Conservation (phyloP, 2,797 vertebrate genomes). For the Lemur catta region DNA sequence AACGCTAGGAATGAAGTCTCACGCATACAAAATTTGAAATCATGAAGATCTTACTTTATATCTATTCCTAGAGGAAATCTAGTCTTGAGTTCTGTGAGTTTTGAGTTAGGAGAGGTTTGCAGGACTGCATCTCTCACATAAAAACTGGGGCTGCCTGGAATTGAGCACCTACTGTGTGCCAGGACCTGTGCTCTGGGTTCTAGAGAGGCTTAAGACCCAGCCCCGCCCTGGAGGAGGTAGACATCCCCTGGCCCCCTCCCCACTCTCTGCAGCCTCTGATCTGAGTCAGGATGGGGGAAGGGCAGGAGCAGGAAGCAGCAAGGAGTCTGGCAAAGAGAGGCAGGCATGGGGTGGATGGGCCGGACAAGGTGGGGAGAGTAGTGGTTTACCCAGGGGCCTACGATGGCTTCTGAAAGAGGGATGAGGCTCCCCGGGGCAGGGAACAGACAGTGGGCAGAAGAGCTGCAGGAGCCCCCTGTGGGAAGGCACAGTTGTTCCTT, state of each 20-base stretch:
- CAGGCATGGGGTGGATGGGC: neutral
- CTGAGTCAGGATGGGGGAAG: neutral
- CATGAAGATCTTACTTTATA: neutral
- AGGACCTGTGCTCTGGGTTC: neutral
- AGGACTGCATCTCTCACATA: neutral
- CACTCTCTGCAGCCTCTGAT: neutral
- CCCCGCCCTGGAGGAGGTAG: neutral
- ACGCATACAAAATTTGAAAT: neutral
- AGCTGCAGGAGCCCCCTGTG: rapidly evolving
- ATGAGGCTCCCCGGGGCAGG: neutral
- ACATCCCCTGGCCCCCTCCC: neutral
- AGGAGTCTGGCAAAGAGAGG: neutral
- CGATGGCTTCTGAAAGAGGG: neutral
- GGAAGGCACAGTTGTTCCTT: neutral
- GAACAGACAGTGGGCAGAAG: neutral
- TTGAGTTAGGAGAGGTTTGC: neutral
- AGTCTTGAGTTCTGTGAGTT: neutral
- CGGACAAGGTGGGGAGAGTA: neutral
- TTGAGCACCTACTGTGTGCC: neutral
- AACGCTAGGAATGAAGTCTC: neutral
- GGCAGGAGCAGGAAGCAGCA: neutral
- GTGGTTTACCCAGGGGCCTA: neutral
- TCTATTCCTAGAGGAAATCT: neutral
- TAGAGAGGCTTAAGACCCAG: neutral
- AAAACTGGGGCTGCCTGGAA: neutral